A percentile compares a stretch with the other conserved stretches of the same genome.
Evolutionary conservation across 1,140 invertebrate species (phyloP).

Genomic region (Prorops nasuta): DNA sequence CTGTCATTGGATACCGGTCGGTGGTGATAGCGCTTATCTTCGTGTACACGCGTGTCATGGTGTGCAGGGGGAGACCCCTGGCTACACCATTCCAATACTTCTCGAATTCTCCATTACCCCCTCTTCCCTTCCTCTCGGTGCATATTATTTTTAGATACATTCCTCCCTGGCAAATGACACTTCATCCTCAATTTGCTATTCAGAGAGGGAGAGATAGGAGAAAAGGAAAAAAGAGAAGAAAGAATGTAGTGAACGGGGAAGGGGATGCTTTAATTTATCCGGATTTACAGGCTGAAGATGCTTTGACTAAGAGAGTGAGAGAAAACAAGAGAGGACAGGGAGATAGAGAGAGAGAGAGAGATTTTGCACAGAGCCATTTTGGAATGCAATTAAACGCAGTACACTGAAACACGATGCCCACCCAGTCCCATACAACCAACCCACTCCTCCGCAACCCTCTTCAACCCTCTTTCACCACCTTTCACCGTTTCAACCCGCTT

Average conservation of each 20-base stretch:
- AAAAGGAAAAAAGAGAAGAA: neutral
- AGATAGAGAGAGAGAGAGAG: constrained; percentile 15
- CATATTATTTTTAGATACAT: too few species aligned
- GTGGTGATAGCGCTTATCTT: too few species aligned
- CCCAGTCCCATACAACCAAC: constrained; percentile 16
- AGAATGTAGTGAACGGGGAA: neutral
- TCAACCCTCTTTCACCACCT: constrained; percentile 1
- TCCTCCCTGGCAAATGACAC: too few species aligned
- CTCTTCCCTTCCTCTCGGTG: too few species aligned
- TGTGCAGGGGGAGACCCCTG: too few species aligned
- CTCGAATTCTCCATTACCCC: too few species aligned
- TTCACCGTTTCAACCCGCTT: constrained; percentile 2
- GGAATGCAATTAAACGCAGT: constrained; percentile 55
- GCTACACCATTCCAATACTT: too few species aligned
- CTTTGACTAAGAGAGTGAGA: neutral
- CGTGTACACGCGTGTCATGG: too few species aligned
- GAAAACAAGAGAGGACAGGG: neutral
- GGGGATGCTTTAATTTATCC: constrained; percentile 27
- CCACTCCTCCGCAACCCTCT: constrained; percentile 12
- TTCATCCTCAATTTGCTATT: too few species aligned
- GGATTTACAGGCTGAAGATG: constrained; percentile 30
- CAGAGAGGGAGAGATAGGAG: neutral
- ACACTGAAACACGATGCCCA: constrained; percentile 42
- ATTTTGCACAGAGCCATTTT: constrained; percentile 40
- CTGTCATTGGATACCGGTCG: too few species aligned